Evolutionary conservation across 1,140 invertebrate species (phyloP).

Genomic region (Brachionus manjavacas): DNA sequence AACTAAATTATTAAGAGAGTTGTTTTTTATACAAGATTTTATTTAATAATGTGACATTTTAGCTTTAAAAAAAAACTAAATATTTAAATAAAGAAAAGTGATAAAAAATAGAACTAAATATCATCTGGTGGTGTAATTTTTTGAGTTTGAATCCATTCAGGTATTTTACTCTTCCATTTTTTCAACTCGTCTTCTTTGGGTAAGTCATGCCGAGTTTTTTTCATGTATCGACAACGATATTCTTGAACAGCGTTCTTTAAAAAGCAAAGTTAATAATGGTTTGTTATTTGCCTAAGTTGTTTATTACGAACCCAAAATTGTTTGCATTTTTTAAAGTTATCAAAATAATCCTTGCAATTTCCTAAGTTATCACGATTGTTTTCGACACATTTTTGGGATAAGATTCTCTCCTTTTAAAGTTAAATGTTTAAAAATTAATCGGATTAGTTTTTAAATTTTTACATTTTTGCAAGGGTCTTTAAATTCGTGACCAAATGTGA

Average conservation of each 20-base stretch:
- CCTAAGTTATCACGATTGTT: not conserved
- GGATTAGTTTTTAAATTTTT: not conserved
- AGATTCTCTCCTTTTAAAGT: not conserved
- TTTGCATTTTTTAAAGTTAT: slow-evolving; percentile 42
- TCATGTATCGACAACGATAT: slow-evolving; percentile 13
- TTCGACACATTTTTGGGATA: slow-evolving; percentile 37
- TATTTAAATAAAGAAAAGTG: slow-evolving; percentile 1
- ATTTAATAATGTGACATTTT: slow-evolving; percentile 17
- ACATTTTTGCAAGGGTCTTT: slow-evolving; percentile 36
- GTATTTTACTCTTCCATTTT: slow-evolving; percentile 39
- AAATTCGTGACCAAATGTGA: slow-evolving; percentile 12
- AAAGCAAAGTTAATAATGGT: not conserved
- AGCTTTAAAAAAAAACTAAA: not conserved
- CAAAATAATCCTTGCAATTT: slow-evolving; percentile 38
- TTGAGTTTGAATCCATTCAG: slow-evolving; percentile 27
- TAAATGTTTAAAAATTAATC: not conserved
- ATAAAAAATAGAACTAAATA: slow-evolving; percentile 5
- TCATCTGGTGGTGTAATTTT: slow-evolving; percentile 41
- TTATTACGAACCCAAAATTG: slow-evolving; percentile 32
- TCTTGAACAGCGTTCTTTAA: slow-evolving; percentile 42
- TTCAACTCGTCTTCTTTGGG: slow-evolving; percentile 41
- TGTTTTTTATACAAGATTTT: slow-evolving; percentile 16
- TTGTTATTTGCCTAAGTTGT: not conserved
- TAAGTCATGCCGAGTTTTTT: slow-evolving; percentile 33
- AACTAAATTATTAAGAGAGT: not conserved